Evolutionary conservation across 2,797 vertebrate species (phyloP), one percentile per base, ranked within the genome.

Genomic region (Thunnus albacares): DNA sequence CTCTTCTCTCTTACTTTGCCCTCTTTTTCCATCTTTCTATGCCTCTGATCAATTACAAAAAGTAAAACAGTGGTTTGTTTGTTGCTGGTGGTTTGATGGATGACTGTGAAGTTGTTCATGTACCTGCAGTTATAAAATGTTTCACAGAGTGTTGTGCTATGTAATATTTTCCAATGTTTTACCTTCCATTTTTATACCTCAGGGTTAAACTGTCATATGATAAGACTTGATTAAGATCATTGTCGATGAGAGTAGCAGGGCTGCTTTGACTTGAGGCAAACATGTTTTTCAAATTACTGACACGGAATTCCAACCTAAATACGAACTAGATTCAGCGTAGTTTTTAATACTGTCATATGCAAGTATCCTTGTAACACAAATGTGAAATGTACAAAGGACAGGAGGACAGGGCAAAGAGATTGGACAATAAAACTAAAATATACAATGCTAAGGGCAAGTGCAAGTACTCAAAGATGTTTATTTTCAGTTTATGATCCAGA

Each of bases 21-120:
- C 68, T 52, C 33, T 71, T 15, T 56, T 51, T 81, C 18, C 14
- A 3, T 55, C 43, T 71, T 59, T 63, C 26, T 35, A 5, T 52
- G 30, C 51, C 26, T 80, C 2, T 79, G 65, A 79, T 85, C 24
- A 62, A 18, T 38, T 72, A 1, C 14, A 47, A 61, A 67, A 60
- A 70, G 45, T 64, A 58, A 77, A 62, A 45, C 13, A 22, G 10
- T n/a, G 9, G 45, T 24, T 55, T 74, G 11, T 18, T 47, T 47
- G 12, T 10, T 63, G 33, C 64, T 35, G 57, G 10, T 24, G 24
- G 63, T 78, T 82, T 78, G 78, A 85, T 74, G 41, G 71, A 63
- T 59, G 53, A 55, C 59, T 70, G 47, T 52, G 6, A 24, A 38
- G 10, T 56, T 72, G 56, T 74, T 70, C 38, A 14, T 53, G 8